Base-by-base conservation (phyloP, 2,797 vertebrate genomes). In the Chrysocyon brachyurus region DNA sequence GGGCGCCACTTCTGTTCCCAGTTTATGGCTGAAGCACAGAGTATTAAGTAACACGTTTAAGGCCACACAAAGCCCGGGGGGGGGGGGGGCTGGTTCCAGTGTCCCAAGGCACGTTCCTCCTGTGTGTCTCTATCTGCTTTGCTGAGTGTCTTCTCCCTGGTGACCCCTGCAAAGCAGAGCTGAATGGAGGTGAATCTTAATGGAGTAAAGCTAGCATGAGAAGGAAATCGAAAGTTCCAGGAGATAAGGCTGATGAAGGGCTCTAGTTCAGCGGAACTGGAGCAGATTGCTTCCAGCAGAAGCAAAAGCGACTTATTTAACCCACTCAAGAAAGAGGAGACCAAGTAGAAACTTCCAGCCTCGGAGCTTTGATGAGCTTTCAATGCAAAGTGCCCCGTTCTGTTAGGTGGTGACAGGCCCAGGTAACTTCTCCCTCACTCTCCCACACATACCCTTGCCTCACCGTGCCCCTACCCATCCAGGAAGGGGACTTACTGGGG, bases 401-500 rank as follows among this genome's bases (percentile, higher is more conserved):
- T 28, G 12, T 52, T 36, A 31, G n/a, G n/a, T n/a, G 56, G 64
- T 15, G 7, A 17, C 0, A 0, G 36, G 6, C n/a, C 63, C 26
- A 0, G 9, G 12, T n/a, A 15, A 22, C 28, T 33, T 28, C 79
- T 11, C 17, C 84, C 92, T 40, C 66, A 17, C 22, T 40, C 17
- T 11, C 66, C 22, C 59, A 54, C 57, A 77, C 31, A 36, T 8
- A 1, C 28, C 7, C 24, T 78, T 31, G 46, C n/a, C 26, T 52
- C 22, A 6, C 22, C 64, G 7, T 12, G n/a, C 7, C 12, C 49
- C 6, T 5, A 21, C 22, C 33, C 72, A 56, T 57, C 56, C 56
- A 64, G 75, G 31, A 57, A 57, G 36, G 84, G 31, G 77, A n/a
- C 46, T 77, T 81, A 12, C 17, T 14, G 12, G 26, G 7, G 59